These are phyloP conservation scores for Brachyptera risi DNA, from an alignment of 2,888 invertebrate species.

Conservation along the genomic window DNA sequence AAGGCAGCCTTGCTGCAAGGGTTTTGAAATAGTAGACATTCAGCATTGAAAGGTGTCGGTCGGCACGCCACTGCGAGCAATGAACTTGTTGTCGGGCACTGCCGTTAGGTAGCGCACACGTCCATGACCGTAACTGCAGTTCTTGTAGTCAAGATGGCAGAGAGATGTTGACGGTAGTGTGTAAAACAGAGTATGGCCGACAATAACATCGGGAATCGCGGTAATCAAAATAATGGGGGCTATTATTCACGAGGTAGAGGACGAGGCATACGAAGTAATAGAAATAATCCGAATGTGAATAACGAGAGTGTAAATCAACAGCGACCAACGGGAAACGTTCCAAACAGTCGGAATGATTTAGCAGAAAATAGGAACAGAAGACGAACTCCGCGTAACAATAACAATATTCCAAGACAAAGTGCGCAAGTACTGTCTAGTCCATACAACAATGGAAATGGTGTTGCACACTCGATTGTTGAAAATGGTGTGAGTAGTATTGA, in stretches of 20 bases:
- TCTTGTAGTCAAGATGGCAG: conserved; percentile 65
- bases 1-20: not conserved
- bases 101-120: conserved; percentile 35
- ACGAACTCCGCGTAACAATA: conserved; percentile 7
- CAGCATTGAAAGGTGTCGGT: not conserved
- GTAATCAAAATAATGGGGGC: not conserved
- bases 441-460: not conserved
- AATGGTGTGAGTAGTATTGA: not conserved
- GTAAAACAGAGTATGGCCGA: conserved; percentile 30
- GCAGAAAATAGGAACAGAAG: not conserved
- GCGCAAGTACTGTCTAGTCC: conserved; percentile 40
- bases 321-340: not conserved
- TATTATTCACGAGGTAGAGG: conserved; percentile 2
- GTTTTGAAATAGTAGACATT: not conserved
- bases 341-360: conserved; percentile 5
- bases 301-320: not conserved
- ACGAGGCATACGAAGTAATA: not conserved
- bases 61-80: not conserved
- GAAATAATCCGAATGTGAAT: not conserved
- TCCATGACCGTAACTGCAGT: conserved; percentile 42
- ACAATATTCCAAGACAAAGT: conserved; percentile 42
- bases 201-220: conserved; percentile 25
- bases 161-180: conserved; percentile 46
- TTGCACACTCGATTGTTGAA: not conserved
- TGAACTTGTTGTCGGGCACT: conserved; percentile 23